Conservation (phyloP, 2,888 invertebrate genomes). For the Ceramica pisi region DNA sequence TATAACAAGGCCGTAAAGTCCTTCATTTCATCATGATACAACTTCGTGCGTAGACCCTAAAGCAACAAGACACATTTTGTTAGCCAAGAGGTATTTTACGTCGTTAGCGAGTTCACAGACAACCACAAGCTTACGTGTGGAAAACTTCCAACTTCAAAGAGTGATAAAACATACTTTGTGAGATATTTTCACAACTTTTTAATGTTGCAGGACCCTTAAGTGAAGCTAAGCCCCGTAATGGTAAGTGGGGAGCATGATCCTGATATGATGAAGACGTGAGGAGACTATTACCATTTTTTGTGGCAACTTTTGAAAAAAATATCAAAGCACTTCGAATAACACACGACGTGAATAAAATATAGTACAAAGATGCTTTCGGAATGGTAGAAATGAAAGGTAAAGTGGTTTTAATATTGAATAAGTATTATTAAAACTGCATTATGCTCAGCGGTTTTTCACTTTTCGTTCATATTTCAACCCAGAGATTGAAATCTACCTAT, state of each 20-base stretch:
- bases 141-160: constrained; percentile 82
- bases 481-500: background rate
- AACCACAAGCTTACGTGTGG: constrained; percentile 82
- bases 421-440: constrained; percentile 19
- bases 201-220: constrained; percentile 84
- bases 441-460: background rate
- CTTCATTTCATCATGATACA: constrained; percentile 33
- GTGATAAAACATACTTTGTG: constrained; percentile 87
- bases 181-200: constrained; percentile 83
- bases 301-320: constrained; percentile 44
- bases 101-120: constrained; percentile 80
- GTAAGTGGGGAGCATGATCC: constrained; percentile 71
- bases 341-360: constrained; percentile 57
- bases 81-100: constrained; percentile 74
- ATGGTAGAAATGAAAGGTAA: constrained; percentile 23
- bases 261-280: constrained; percentile 70
- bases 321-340: constrained; percentile 49
- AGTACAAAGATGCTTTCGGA: constrained; percentile 25
- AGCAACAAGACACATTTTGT: constrained; percentile 68
- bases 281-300: constrained; percentile 49
- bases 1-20: constrained; percentile 34
- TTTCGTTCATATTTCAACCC: background rate
- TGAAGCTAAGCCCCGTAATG: constrained; percentile 84
- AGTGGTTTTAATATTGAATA: constrained; percentile 19
- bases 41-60: constrained; percentile 49